Evolutionary conservation across 23 tunicate species (phyloP), one percentile per base, ranked within the genome.

Genomic region (Halocynthia roretzi): DNA sequence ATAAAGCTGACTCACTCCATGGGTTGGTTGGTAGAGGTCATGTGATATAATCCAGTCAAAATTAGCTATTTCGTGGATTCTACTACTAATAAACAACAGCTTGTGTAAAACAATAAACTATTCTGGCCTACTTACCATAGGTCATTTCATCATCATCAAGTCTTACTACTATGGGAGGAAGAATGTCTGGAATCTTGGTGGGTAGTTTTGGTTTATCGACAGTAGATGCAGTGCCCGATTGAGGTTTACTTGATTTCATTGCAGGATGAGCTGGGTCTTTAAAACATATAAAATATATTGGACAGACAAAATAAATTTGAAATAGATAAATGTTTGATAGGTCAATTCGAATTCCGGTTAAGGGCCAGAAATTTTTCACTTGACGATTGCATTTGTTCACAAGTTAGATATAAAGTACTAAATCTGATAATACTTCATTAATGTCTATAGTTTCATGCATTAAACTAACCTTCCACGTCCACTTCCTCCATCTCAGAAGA

Each of bases 171-270:
- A 74, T 64, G 20, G 78, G 78, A 21, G 55, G 49, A 15, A 74
- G 56, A 44, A 74, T 48, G 19, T 74, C 78, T 21, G 78, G 78
- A 14, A 74, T 73, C 54, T 73, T 73, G 55, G 53, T 73, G 23
- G 78, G 78, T n/a, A 73, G 57, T 54, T 73, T 73, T 17, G 78
- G 20, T 15, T 73, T 73, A n/a, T 18, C 78, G 7, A 63, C 62
- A 8, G 78, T 8, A 7, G 78, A 73, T 63, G 62, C 22, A n/a
- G 71, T 18, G 21, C 21, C 71, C 8, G 71, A 44, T 14, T 44
- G 71, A 9, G 71, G 71, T n/a, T 18, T 9, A 11, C 19, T 9
- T n/a, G 71, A 66, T 18, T 52, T 52, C 22, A 63, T 15, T 8
- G 44, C 68, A 7, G 68, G 68, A 63, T 63, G 68, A 8, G 10